These are phyloP conservation scores for Sebastes taczanowskii DNA, from an alignment of 2,797 vertebrate genomes.

Conservation along the genomic window DNA sequence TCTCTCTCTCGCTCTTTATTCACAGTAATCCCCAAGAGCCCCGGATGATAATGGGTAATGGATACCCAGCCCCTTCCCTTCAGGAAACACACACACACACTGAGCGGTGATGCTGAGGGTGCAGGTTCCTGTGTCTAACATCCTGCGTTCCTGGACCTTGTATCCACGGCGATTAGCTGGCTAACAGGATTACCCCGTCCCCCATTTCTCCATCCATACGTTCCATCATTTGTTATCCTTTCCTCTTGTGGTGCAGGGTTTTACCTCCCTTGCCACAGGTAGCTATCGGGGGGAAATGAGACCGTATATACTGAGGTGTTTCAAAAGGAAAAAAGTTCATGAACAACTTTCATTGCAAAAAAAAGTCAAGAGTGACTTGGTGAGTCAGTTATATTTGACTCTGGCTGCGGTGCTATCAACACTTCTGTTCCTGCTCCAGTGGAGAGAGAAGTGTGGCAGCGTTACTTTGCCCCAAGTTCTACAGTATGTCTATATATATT, in stretches of 20 bases:
- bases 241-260: neutral
- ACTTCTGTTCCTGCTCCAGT: neutral
- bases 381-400: conserved; percentile 12
- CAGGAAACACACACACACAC: conserved; percentile 10
- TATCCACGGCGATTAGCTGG: conserved; percentile 52
- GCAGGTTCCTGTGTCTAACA: conserved; percentile 51
- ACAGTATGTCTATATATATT: neutral
- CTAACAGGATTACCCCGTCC: conserved; percentile 63
- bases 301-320: neutral
- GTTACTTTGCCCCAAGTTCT: neutral
- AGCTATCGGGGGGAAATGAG: neutral
- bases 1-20: conserved; percentile 45
- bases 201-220: conserved; percentile 26
- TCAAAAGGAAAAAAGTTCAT: conserved; percentile 10
- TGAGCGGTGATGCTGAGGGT: conserved; percentile 31
- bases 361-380: neutral
- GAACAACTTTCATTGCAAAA: conserved; percentile 11
- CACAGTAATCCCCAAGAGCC: conserved; percentile 65
- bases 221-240: conserved; percentile 5
- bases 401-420: neutral
- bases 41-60: conserved; percentile 69
- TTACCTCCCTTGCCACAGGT: neutral
- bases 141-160: conserved; percentile 7
- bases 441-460: neutral
- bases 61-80: conserved; percentile 50